phyloP scores from a whole-genome alignment of 37 sponge, comb jelly and placozoan species.

The Crambe crambe region DNA sequence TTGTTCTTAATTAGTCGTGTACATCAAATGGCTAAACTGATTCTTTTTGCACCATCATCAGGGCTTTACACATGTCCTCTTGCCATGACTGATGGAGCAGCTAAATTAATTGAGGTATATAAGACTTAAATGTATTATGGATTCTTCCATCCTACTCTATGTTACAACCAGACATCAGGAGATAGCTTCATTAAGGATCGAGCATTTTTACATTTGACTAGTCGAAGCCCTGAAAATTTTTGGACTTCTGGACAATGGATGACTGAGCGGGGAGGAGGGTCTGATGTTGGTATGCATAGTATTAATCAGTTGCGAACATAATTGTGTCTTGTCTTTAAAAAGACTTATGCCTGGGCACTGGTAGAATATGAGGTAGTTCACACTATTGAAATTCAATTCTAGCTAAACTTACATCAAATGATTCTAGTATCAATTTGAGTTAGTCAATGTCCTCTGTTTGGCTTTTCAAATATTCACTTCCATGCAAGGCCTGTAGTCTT shows the following conservation, averaged over 20 bases:
- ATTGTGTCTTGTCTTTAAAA: too few species aligned
- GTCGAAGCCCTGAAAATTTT: constrained; percentile 69
- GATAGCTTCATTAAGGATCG: constrained; percentile 7
- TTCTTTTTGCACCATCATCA: constrained; percentile 81
- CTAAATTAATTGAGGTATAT: constrained; percentile 71
- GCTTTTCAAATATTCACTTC: too few species aligned
- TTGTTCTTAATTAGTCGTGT: constrained; percentile 50
- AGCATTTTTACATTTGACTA: constrained; percentile 61
- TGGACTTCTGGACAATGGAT: constrained; percentile 99
- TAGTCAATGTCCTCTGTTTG: too few species aligned
- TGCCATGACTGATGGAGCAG: constrained; percentile 99
- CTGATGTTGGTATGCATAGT: constrained; percentile 83
- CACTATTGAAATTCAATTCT: too few species aligned
- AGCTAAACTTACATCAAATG: too few species aligned
- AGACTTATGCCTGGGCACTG: too few species aligned
- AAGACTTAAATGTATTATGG: not conserved
- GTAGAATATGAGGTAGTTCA: too few species aligned
- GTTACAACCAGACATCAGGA: not conserved
- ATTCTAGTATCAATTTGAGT: too few species aligned
- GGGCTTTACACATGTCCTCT: constrained; percentile 97
- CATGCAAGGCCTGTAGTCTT: too few species aligned
- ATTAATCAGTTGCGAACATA: too few species aligned
- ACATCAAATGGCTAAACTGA: constrained; percentile 77
- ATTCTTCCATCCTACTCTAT: not conserved
- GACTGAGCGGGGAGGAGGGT: constrained; percentile 95